Conservation (phyloP, 2,113 vertebrate species). For the Oxygymnocypris stewartii region DNA sequence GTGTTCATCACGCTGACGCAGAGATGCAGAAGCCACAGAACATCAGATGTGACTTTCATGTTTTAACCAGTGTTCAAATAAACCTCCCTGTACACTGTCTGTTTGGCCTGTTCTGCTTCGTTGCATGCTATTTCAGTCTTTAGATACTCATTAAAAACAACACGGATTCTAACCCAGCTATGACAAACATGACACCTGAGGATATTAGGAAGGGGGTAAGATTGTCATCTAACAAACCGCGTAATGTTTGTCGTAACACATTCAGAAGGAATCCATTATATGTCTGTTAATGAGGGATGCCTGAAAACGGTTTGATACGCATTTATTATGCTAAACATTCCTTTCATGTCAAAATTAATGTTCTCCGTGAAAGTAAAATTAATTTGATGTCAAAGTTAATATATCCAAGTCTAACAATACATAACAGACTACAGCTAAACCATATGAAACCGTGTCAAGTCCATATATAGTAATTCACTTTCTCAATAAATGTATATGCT, state of each 20-base stretch:
- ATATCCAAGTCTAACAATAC: neutral
- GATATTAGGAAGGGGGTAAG: neutral
- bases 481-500: neutral
- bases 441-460: neutral
- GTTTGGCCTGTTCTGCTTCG: neutral
- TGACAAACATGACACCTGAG: neutral
- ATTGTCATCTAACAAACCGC: neutral
- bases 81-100: neutral
- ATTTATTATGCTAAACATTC: neutral
- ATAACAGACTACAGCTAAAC: neutral
- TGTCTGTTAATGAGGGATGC: neutral
- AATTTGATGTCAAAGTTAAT: neutral
- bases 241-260: neutral
- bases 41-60: neutral
- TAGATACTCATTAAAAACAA: neutral
- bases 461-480: too few relatives aligned
- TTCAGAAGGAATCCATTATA: neutral
- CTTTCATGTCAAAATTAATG: neutral
- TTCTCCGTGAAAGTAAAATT: neutral
- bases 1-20: neutral
- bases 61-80: neutral
- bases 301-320: neutral
- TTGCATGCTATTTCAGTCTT: neutral
- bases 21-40: constrained; percentile 2
- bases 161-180: neutral